Percentiles rank a stretch among this genome's conserved stretches.
Conservation (phyloP, 2,797 vertebrate genomes). For the Sebastes iracundus region DNA sequence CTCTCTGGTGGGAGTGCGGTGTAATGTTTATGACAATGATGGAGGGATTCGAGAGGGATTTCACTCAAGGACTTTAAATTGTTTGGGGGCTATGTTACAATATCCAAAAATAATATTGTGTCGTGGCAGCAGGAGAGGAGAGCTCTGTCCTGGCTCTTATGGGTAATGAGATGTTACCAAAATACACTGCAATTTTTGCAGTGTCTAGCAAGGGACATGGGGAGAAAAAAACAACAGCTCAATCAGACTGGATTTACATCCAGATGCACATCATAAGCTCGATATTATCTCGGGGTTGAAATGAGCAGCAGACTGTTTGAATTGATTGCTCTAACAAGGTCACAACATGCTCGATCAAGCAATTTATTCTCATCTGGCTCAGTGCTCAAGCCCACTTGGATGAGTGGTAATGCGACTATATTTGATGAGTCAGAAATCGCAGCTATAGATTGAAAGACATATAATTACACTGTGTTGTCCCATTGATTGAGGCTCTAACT, state of each 20-base stretch:
- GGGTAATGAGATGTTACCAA: conserved; percentile 55
- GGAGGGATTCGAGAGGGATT: conserved; percentile 40
- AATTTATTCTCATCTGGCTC: conserved; percentile 63
- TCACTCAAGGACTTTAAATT: conserved; percentile 23
- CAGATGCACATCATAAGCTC: conserved; percentile 28
- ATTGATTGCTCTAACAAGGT: conserved; percentile 65
- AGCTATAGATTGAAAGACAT: conserved; percentile 22
- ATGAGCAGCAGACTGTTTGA: conserved; percentile 49
- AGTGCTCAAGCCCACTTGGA: conserved; percentile 16
- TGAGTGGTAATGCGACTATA: conserved; percentile 27
- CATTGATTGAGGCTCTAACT: not conserved
- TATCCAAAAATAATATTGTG: conserved; percentile 37
- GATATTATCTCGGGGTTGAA: conserved; percentile 34
- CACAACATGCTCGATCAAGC: conserved; percentile 62
- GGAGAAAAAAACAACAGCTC: conserved; percentile 4
- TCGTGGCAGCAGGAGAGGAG: conserved; percentile 21
- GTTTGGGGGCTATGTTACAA: conserved; percentile 29
- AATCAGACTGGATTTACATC: conserved; percentile 48
- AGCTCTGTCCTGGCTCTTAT: conserved; percentile 21
- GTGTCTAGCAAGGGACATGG: conserved; percentile 7
- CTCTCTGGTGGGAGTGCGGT: not conserved
- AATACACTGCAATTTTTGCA: conserved; percentile 27
- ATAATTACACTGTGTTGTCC: not conserved
- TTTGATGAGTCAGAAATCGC: conserved; percentile 48
- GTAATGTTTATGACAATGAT: conserved; percentile 28